Percentiles rank a stretch among this genome's conserved stretches.
phyloP scores from a whole-genome alignment of 1,140 invertebrate genomes.

The Heterodera schachtii region DNA sequence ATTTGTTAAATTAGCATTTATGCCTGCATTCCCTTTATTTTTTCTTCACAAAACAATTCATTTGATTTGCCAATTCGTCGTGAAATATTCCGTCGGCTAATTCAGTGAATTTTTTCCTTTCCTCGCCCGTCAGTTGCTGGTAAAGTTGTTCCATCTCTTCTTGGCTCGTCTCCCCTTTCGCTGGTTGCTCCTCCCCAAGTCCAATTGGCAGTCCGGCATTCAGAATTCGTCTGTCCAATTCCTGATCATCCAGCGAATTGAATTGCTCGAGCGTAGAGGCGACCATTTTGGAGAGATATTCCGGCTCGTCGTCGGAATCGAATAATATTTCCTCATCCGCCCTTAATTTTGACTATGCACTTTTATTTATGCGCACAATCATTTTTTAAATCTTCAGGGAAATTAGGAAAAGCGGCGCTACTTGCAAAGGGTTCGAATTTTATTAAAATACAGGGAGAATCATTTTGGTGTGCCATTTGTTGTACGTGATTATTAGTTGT shows the following conservation, averaged over 20 bases:
- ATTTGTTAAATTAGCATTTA: too few relatives aligned
- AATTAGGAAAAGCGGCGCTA: too few relatives aligned
- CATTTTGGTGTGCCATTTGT: too few relatives aligned
- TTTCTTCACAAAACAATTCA: conserved; percentile 34
- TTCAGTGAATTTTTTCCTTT: conserved; percentile 40
- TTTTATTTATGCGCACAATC: too few relatives aligned
- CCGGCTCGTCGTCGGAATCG: conserved; percentile 52
- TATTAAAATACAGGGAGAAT: too few relatives aligned
- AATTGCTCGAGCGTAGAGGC: conserved; percentile 35
- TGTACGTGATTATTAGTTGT: too few relatives aligned
- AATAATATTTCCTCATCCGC: conserved; percentile 50
- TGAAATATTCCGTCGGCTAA: conserved; percentile 47
- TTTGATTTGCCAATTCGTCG: conserved; percentile 5
- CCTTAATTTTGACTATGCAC: conserved; percentile 22
- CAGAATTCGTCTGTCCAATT: conserved; percentile 41
- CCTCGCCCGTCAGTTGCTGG: conserved; percentile 40
- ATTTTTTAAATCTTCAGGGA: too few relatives aligned
- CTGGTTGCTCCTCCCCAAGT: conserved; percentile 15
- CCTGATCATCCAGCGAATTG: conserved; percentile 39
- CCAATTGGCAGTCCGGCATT: conserved; percentile 30
- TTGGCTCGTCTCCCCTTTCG: conserved; percentile 32
- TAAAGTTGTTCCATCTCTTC: conserved; percentile 48
- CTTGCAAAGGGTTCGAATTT: too few relatives aligned
- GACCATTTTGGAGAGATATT: conserved; percentile 46
- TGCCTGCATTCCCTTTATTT: conserved; percentile 16